Evolutionary conservation across 2,113 vertebrate species (phyloP), one percentile per base, ranked within the genome.

Genomic region (Bufo gargarizans): DNA sequence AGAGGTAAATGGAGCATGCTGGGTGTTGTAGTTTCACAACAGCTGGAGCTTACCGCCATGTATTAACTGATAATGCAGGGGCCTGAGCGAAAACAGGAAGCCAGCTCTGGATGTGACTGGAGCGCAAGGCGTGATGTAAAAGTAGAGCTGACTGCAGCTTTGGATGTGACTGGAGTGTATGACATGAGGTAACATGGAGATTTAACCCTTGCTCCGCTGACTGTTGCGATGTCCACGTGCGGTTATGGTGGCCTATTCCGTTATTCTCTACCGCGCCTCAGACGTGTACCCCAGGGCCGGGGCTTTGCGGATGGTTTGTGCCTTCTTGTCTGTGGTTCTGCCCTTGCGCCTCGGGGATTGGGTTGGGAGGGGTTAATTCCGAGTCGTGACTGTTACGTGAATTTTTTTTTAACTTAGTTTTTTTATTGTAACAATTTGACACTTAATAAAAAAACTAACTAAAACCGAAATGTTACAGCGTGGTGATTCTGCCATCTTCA

Each of bases 391-490:
- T 76, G 84, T 76, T 85, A 85, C 13, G 10, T 69, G 4, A 16
- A 14, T 13, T 63, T 63, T 77, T 77, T 78, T 78, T 78, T 65
- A 65, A 63, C 47, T 6, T 22, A 13, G 9, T 19, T 47, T 20
- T 74, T 86, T 86, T 86, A 53, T 69, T 87, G 63, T 87, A 80
- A 87, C 61, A 47, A 69, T 86, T 87, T 78, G 85, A 80, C 76
- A 69, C 22, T 85, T 56, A 87, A 80, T 80, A 71, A 87, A 87
- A 86, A 59, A 61, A 58, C 8, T 12, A 58, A 58, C 3, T 10
- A 61, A 61, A 61, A 61, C 9, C 33, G 33, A 19, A 61, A 4
- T 12, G 53, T 53, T 53, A 9, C 53, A 53, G 53, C 8, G 56
- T 58, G 8, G 56, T 58, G 56, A 58, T 12, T 58, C 33, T 33